Conservation (phyloP, 2,797 vertebrate genomes). For the Balearica regulorum region DNA sequence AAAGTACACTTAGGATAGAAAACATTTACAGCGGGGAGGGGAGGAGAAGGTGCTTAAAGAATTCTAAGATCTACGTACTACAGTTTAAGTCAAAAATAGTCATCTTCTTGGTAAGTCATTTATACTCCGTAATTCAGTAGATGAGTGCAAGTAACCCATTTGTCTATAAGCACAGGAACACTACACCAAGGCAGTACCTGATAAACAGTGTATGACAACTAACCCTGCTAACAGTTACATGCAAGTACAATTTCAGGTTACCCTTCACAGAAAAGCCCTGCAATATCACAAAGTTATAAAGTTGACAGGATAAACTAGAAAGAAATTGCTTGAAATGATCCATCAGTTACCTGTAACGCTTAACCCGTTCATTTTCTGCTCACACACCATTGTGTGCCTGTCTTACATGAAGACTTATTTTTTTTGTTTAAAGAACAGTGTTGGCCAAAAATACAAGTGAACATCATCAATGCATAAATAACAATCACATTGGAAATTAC, state of each 20-base stretch:
- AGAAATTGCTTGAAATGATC: background rate
- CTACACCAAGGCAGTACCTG: background rate
- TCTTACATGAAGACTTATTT: background rate
- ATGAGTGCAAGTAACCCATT: background rate
- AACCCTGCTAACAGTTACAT: background rate
- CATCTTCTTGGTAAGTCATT: background rate
- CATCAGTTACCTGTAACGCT: background rate
- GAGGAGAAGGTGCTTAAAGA: background rate
- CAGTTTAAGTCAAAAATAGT: background rate
- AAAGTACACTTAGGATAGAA: background rate
- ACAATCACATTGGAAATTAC: background rate
- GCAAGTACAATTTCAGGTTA: background rate
- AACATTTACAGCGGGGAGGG: too few relatives aligned
- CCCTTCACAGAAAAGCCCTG: background rate
- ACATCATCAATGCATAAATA: background rate
- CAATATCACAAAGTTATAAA: background rate
- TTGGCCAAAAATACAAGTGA: background rate
- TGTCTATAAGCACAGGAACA: background rate
- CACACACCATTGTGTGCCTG: background rate
- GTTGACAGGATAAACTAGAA: background rate
- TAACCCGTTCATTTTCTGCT: background rate
- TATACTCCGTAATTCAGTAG: background rate
- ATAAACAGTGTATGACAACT: background rate
- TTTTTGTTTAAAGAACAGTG: background rate
- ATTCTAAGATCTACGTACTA: background rate